Evolutionary conservation across 2,888 invertebrate genomes (phyloP), one percentile per base, ranked within the genome.

Genomic region (Eupsilia transversa): DNA sequence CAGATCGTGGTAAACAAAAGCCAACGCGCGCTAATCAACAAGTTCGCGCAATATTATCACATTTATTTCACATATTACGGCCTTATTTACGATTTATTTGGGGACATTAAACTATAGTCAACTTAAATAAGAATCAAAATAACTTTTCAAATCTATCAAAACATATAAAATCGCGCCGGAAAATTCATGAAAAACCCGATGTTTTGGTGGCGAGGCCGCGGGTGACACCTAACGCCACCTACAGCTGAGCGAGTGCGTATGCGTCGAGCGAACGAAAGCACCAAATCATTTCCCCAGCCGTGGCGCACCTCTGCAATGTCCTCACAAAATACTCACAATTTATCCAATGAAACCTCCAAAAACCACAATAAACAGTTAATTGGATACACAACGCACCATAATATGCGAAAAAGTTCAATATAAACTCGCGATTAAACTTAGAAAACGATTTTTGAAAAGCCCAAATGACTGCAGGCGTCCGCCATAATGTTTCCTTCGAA

Each of bases 401-500:
- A 96, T 96, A 95, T 96, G 95, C 95, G 92, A 95, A 96, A 96
- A 96, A 96, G 96, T 96, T 96, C 96, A 96, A 94, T 96, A 96
- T 93, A 96, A 96, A 96, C 96, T 92, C 96, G 94, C 94, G 92
- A 94, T 94, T 94, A 95, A 95, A 96, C 95, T 96, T 96, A 96
- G 94, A 96, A 96, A 96, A 96, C 92, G 96, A 96, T 96, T 96
- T 96, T 96, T 96, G 94, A 96, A 96, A 96, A 96, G 96, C 96
- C 95, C 96, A 93, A 96, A 94, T 95, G 94, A 94, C 94, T 94
- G 94, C 96, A 96, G 96, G 96, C 96, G 96, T 96, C 96, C 96
- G 96, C 96, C 96, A 96, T 96, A 95, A 96, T 96, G 96, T 96
- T 96, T 96, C 96, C 96, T 96, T 96, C 96, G 96, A 95, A 96